phyloP scores from a whole-genome alignment of 2,113 vertebrate genomes.

The Pyrgilauda ruficollis region DNA sequence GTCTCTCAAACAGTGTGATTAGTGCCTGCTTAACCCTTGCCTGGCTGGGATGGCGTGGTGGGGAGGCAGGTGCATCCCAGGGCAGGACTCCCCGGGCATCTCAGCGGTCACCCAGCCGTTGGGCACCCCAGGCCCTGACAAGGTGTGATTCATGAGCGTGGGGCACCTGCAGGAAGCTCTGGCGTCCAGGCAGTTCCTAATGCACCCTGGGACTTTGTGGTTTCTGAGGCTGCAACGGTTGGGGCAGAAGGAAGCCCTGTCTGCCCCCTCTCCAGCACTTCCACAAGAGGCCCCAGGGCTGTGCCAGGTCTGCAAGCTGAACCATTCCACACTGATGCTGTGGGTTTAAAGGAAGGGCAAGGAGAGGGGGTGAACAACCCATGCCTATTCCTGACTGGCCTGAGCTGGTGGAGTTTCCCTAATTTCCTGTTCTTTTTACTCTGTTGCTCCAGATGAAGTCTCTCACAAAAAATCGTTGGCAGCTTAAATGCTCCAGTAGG shows the following conservation, averaged over 20 bases:
- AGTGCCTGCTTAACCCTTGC: constrained; percentile 55
- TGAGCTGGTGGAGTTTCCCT: neutral
- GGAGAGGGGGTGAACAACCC: neutral
- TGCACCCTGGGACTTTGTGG: constrained; percentile 45
- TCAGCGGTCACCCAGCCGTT: neutral
- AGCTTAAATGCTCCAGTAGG: neutral
- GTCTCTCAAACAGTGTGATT: constrained; percentile 59
- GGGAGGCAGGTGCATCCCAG: neutral
- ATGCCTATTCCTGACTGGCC: neutral
- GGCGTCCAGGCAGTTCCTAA: constrained; percentile 44
- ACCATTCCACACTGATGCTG: neutral
- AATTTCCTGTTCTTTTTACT: neutral
- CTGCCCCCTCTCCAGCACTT: neutral
- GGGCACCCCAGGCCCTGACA: constrained; percentile 28
- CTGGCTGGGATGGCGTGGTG: neutral
- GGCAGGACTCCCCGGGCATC: neutral
- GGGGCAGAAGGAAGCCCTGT: constrained; percentile 48
- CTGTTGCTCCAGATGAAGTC: neutral
- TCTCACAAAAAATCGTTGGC: fast-evolving
- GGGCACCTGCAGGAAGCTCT: constrained; percentile 69
- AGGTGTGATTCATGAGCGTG: constrained; percentile 62
- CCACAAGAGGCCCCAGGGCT: neutral
- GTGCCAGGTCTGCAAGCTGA: neutral
- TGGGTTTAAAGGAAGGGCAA: neutral
- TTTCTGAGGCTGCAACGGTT: constrained; percentile 72